Conservation (phyloP, 2,888 invertebrate species). For the Clivina fossor region DNA sequence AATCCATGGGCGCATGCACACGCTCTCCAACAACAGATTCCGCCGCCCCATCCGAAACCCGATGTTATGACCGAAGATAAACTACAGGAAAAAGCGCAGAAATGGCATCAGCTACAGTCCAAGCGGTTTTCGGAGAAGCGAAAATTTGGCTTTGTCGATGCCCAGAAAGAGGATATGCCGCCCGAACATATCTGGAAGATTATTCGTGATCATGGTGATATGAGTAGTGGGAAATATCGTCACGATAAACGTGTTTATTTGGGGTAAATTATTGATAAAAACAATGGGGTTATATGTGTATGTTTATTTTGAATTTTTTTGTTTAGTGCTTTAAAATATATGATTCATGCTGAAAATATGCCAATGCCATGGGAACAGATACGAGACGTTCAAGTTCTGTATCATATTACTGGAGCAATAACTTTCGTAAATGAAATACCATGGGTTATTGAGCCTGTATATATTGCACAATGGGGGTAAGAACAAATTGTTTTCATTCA, state of each 20-base stretch:
- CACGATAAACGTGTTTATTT: slow-evolving; percentile 98
- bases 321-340: slow-evolving; percentile 90
- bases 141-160: slow-evolving; percentile 98
- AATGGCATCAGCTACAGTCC: slow-evolving; percentile 99
- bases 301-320: slow-evolving; percentile 28
- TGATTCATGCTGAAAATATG: slow-evolving; percentile 99
- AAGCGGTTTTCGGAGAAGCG: slow-evolving; percentile 98
- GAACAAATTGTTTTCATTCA: too few species aligned
- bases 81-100: slow-evolving; percentile 92
- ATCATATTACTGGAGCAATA: slow-evolving; percentile 99
- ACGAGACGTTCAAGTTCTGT: slow-evolving; percentile 94
- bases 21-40: slow-evolving; percentile 58
- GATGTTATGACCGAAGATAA: slow-evolving; percentile 91
- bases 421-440: slow-evolving; percentile 99
- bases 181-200: slow-evolving; percentile 99
- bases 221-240: slow-evolving; percentile 98
- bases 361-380: slow-evolving; percentile 99
- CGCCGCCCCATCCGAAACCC: slow-evolving; percentile 69
- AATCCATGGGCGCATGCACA: slow-evolving; percentile 74
- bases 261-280: slow-evolving; percentile 59
- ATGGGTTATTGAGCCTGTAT: slow-evolving; percentile 98
- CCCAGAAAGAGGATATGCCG: slow-evolving; percentile 99
- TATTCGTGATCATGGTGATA: slow-evolving; percentile 98
- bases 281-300: slow-evolving; percentile 1
- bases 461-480: slow-evolving; percentile 99